Conservation (phyloP, 2,797 vertebrate species). For the Halcyon chelicuti region DNA sequence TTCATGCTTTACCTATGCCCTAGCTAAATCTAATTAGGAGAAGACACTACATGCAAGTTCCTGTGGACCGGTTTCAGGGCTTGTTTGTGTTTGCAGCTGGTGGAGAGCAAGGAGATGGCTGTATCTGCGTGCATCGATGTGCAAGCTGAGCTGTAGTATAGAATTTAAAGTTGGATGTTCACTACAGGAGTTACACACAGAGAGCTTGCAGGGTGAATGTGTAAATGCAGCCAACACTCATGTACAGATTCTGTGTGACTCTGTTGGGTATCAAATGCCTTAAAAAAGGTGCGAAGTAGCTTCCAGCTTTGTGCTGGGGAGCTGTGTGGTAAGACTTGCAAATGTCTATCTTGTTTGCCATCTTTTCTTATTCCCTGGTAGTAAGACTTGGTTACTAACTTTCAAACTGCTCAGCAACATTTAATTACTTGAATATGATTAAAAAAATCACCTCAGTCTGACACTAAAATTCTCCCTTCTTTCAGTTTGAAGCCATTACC, state of each 20-base stretch:
- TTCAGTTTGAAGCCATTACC: background rate
- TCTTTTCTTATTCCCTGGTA: background rate
- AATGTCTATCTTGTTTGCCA: background rate
- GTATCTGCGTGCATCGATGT: fast-evolving
- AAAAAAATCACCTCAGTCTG: background rate
- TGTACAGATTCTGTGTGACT: too few species aligned
- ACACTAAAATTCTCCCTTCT: background rate
- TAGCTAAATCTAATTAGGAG: background rate
- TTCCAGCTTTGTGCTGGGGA: background rate
- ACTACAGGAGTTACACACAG: background rate
- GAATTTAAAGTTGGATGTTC: background rate
- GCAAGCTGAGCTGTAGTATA: background rate
- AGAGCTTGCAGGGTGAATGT: background rate
- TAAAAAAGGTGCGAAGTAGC: background rate
- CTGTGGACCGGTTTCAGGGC: background rate
- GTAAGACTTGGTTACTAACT: background rate
- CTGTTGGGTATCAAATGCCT: background rate
- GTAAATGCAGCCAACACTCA: background rate
- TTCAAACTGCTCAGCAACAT: background rate
- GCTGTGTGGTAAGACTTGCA: background rate
- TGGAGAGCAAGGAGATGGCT: background rate
- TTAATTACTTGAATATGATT: background rate
- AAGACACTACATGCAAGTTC: fast-evolving
- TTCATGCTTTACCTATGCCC: background rate
- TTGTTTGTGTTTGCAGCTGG: background rate